These are phyloP conservation scores for Archegozetes longisetosus DNA, from an alignment of 1,140 invertebrate genomes.

Conservation along the genomic window DNA sequence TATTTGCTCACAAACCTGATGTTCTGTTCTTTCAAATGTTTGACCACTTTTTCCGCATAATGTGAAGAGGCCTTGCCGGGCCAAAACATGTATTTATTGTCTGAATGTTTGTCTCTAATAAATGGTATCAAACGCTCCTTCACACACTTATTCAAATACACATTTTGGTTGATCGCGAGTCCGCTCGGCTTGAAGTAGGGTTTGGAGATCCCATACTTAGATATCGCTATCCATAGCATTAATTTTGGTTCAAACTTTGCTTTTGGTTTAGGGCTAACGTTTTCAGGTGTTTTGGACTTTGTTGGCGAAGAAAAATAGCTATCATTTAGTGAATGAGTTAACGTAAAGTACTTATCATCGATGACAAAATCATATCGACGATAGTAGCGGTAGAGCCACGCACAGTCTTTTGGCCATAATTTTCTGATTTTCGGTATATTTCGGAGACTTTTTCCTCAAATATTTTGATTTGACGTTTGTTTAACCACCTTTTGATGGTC, in stretches of 20 bases:
- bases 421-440: neutral
- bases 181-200: neutral
- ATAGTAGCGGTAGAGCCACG: neutral
- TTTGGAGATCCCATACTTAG: neutral
- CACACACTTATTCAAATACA: constrained; percentile 8
- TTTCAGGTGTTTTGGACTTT: neutral
- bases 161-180: neutral
- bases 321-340: neutral
- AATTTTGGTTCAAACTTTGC: neutral
- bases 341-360: neutral
- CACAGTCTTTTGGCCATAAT: neutral
- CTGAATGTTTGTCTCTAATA: neutral
- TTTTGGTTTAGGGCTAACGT: neutral
- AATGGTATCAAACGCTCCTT: constrained; percentile 2
- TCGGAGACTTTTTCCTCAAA: neutral
- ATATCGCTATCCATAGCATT: neutral
- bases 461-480: neutral
- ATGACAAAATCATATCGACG: neutral
- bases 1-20: neutral
- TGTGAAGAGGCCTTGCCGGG: neutral
- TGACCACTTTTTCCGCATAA: neutral
- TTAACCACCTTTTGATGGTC: neutral
- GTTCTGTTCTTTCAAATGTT: neutral
- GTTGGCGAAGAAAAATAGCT: neutral
- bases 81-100: neutral